Base-by-base conservation (phyloP, 2,113 vertebrate species). In the Cyanoliseus patagonus region DNA sequence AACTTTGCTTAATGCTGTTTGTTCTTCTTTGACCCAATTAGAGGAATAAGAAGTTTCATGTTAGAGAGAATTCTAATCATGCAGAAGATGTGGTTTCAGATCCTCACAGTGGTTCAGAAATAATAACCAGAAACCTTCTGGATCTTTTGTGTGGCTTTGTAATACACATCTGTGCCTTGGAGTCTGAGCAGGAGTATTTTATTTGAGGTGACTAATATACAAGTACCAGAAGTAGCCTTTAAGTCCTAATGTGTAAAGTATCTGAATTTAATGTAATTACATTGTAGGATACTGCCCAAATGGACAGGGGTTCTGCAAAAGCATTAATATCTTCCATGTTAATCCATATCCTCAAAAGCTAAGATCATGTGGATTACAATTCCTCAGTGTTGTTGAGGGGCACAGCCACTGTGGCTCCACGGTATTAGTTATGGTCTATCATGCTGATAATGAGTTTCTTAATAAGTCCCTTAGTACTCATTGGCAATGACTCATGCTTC, bases 381-480 rank as follows among this genome's bases (percentile, higher is more conserved):
- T 96, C 82, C 91, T 92, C 79, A 20, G 31, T 87, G 37, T 64
- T 93, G 31, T 49, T 86, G 83, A 61, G 81, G 62, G 86, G 59
- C 86, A 47, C 69, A 94, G 96, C 91, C 92, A 69, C 28, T 49
- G 91, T 84, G 86, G 83, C 95, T 96, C 92, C 95, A 79, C 62
- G 59, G 57, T 51, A 91, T 96, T 96, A 92, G 94, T 94, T 95
- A 91, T 63, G 92, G 95, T 92, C 88, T 94, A 57, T 97, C 96
- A 74, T 62, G 92, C 81, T 91, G 88, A 84, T 96, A 96, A 97
- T 96, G 95, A 96, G 92, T 66, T 94, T 87, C 96, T 91, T 95
- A 96, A 95, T 96, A 93, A 97, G 92, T 94, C 95, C 95, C 95
- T 92, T 49, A 94, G 95, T 89, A 92, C 94, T 87, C 74, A 28